Conservation (phyloP, 2,113 vertebrate species). For the Callopanchax toddi region DNA sequence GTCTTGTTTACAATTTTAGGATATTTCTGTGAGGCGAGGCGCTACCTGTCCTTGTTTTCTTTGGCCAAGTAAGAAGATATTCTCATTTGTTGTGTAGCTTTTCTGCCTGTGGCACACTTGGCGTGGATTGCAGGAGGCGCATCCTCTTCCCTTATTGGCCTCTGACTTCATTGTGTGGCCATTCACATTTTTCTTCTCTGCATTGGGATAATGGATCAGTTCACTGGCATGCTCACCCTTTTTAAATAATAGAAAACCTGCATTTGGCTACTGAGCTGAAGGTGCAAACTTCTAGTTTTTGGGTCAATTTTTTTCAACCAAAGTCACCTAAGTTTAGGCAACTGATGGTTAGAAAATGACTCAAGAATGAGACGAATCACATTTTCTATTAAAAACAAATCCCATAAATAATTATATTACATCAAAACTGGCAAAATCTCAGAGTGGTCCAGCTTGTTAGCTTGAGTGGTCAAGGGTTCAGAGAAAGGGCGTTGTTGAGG, state of each 20-base stretch:
- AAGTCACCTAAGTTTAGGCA: no score
- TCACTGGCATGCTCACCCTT: not conserved
- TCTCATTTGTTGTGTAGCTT: constrained; percentile 49
- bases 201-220: not conserved
- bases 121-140: constrained; percentile 29
- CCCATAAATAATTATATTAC: not conserved
- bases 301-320: not conserved
- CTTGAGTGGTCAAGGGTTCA: constrained; percentile 59
- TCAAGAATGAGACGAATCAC: not conserved
- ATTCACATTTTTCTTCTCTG: constrained; percentile 6
- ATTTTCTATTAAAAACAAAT: not conserved
- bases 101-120: constrained; percentile 60
- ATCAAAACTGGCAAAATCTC: not conserved
- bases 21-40: constrained; percentile 62
- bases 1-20: constrained; percentile 65
- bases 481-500: constrained; percentile 47
- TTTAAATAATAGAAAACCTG: not conserved
- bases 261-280: not conserved
- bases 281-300: not conserved
- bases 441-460: constrained; percentile 7
- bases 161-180: constrained; percentile 23
- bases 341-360: not conserved
- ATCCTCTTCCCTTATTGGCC: constrained; percentile 15
- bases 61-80: constrained; percentile 54
- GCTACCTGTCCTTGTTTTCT: constrained; percentile 67